Evolutionary conservation across 2,888 invertebrate genomes (phyloP).

Genomic region (Drosophila algonquin): DNA sequence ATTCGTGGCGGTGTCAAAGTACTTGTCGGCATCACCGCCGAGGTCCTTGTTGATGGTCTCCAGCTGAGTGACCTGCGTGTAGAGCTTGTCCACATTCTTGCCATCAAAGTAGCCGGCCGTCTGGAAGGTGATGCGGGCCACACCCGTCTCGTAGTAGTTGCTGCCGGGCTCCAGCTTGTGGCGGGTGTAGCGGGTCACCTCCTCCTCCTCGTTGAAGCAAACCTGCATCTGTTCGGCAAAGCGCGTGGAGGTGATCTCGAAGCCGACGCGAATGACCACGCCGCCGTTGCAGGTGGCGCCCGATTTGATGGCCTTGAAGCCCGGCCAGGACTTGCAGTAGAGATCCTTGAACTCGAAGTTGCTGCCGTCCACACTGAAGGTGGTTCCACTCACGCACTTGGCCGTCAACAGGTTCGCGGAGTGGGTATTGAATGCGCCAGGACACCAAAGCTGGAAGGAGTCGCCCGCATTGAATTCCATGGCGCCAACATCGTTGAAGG

Average conservation of each 20-base stretch:
- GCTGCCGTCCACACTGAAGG: conserved; percentile 72
- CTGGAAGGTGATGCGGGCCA: conserved; percentile 82
- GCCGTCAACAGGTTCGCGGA: conserved; percentile 71
- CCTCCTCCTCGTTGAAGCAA: conserved; percentile 83
- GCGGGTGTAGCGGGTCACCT: conserved; percentile 83
- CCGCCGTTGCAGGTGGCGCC: conserved; percentile 79
- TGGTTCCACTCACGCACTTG: conserved; percentile 76
- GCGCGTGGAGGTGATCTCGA: conserved; percentile 70
- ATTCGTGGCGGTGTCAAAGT: conserved; percentile 63
- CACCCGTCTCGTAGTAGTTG: conserved; percentile 83
- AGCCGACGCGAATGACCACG: conserved; percentile 83
- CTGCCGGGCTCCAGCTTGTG: conserved; percentile 83
- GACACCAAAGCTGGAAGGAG: conserved; percentile 80
- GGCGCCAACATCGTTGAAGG: conserved; percentile 70
- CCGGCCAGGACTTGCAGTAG: conserved; percentile 80
- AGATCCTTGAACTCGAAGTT: conserved; percentile 78
- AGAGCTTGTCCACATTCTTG: conserved; percentile 82
- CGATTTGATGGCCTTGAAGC: conserved; percentile 75
- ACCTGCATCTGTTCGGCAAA: conserved; percentile 83
- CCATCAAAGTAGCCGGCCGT: conserved; percentile 80
- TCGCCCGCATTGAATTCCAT: conserved; percentile 71
- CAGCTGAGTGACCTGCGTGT: conserved; percentile 81
- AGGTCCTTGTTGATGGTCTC: conserved; percentile 81
- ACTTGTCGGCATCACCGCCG: conserved; percentile 70
- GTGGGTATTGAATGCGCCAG: conserved; percentile 68